Conservation (phyloP, 37 sponge, comb jelly and placozoan genomes). For the Haliclona indistincta region DNA sequence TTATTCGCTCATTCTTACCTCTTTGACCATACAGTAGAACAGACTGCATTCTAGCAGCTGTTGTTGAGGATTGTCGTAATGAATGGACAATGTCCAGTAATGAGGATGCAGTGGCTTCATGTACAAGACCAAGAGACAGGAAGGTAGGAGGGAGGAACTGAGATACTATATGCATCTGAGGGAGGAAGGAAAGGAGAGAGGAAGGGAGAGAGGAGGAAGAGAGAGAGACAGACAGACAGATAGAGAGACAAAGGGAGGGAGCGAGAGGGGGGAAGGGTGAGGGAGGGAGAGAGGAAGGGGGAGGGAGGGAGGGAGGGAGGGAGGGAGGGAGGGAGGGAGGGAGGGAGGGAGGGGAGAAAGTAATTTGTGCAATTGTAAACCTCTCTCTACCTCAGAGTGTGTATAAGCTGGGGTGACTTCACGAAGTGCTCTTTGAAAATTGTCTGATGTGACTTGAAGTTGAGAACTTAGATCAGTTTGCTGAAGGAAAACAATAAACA, state of each 20-base stretch:
- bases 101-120: constrained; percentile 21
- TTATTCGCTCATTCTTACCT: constrained; percentile 5
- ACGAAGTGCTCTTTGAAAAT: constrained; percentile 41
- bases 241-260: not conserved
- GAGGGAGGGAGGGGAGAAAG: not conserved
- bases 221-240: not conserved
- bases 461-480: not conserved
- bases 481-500: not conserved
- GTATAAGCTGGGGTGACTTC: constrained; percentile 55
- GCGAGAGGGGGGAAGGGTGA: not conserved
- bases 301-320: not conserved
- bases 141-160: constrained; percentile 46
- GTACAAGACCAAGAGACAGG: constrained; percentile 44
- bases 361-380: not conserved
- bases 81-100: constrained; percentile 43
- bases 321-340: not conserved
- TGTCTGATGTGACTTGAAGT: constrained; percentile 21
- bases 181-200: not conserved
- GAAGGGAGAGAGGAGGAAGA: not conserved
- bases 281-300: not conserved
- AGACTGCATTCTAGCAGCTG: constrained; percentile 34
- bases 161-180: not conserved
- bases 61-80: constrained; percentile 18
- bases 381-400: constrained; percentile 31
- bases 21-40: constrained; percentile 55